A percentile compares a stretch with the other conserved stretches of the same genome.
phyloP scores from a whole-genome alignment of 1,140 invertebrate species.

The Ridgeia piscesae region DNA sequence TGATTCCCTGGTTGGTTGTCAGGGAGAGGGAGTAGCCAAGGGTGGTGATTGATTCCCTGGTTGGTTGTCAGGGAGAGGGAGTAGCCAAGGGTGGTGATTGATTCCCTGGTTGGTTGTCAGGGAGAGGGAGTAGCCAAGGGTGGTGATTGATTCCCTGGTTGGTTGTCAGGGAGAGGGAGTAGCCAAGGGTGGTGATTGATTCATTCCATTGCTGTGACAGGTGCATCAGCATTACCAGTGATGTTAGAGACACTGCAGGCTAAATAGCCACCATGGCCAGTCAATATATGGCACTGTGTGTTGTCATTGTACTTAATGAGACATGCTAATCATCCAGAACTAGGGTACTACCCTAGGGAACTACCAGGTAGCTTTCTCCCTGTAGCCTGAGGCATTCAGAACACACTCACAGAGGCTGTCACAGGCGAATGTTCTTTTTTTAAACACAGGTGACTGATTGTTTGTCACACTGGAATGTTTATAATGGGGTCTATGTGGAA shows the following conservation, averaged over 20 bases:
- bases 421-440: not conserved
- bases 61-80: not conserved
- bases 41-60: not conserved
- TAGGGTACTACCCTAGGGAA: too few species aligned
- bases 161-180: not conserved
- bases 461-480: too few species aligned
- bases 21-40: not conserved
- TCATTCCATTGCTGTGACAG: not conserved
- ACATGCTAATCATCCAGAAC: not conserved
- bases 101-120: not conserved
- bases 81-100: not conserved
- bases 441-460: too few species aligned
- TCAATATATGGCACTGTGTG: not conserved
- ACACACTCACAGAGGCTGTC: not conserved
- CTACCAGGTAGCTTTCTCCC: not conserved
- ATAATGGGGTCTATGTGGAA: too few species aligned
- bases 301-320: not conserved
- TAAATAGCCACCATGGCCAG: not conserved
- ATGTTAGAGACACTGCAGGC: not conserved
- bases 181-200: not conserved
- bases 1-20: not conserved
- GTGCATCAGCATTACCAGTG: not conserved
- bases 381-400: not conserved
- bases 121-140: not conserved
- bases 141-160: not conserved